These are phyloP conservation scores for Tryphoninae sp. DNA, from an alignment of 2,888 invertebrate species.

Conservation along the genomic window DNA sequence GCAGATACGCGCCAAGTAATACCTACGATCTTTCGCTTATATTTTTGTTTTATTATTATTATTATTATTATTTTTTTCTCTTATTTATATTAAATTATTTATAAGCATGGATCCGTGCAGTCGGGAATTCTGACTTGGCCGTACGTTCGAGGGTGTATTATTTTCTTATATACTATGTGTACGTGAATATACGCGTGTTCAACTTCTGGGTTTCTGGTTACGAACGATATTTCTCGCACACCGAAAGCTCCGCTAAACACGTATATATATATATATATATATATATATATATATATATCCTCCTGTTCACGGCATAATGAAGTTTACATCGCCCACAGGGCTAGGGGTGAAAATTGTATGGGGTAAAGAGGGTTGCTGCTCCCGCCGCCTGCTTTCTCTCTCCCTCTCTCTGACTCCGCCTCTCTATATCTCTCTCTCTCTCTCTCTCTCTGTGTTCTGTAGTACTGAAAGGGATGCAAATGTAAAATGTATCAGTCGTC, in stretches of 20 bases:
- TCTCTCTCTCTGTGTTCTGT: conserved; percentile 10
- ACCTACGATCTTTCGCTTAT: background rate
- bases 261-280: conserved; percentile 13
- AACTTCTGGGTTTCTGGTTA: conserved; percentile 21
- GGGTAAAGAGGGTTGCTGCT: conserved; percentile 1
- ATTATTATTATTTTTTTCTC: background rate
- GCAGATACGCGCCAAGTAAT: background rate
- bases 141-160: background rate
- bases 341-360: conserved; percentile 40
- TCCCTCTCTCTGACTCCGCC: background rate
- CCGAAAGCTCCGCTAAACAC: background rate
- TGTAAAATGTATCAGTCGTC: conserved; percentile 60
- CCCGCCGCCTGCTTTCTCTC: background rate
- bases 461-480: conserved; percentile 61
- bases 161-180: conserved; percentile 7
- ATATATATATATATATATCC: conserved; percentile 19
- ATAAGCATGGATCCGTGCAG: background rate
- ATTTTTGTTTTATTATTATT: conserved; percentile 1
- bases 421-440: background rate
- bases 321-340: conserved; percentile 57
- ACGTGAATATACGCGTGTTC: conserved; percentile 9
- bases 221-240: conserved; percentile 20
- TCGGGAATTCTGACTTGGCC: background rate
- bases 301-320: conserved; percentile 54
- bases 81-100: conserved; percentile 16